Base-by-base conservation (phyloP, 2,888 invertebrate species). In the Patella pellucida region DNA sequence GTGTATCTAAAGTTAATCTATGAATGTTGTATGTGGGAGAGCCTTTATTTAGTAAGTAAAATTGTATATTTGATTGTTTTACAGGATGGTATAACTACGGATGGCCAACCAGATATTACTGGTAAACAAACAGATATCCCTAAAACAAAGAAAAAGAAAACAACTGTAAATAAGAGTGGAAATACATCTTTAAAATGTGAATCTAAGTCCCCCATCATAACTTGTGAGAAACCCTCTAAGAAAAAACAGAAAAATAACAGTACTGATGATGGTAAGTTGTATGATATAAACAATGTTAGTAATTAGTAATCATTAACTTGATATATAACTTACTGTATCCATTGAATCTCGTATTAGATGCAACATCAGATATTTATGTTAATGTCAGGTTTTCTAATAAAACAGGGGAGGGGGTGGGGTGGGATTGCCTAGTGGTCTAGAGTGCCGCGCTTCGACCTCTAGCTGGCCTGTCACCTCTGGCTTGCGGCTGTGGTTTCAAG, bases 201-300 rank as follows among this genome's bases (percentile, higher is more conserved):
- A 68, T 14, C 15, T 3, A 71, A 71, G 50, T n/a, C 62, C 52
- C 41, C 71, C 67, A 75, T 71, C 52, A n/a, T 54, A 52, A 75
- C 67, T 52, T 31, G 67, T 52, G 52, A 75, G 62, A 71, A 69
- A 52, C 62, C 50, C 19, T 12, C 52, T 9, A 23, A 23, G 51
- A 50, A 41, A 56, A 52, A 56, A 15, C 50, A 68, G 68, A 68
- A 51, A 23, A 50, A n/a, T 12, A 69, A 72, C 62, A 69, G 51
- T 52, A 52, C 62, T 51, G 76, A 76, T 51, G 72, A 76, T 62
- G 76, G 76, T 76, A 67, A 2, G 56, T 15, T 19, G 2, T 23
- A 23, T 19, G 62, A 12, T 19, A 62, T 19, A 19, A 62, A 62
- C 11, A n/a, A 56, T n/a, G n/a, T 56, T 14, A 0, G 56, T 27